Conservation (phyloP, 2,113 vertebrate genomes). For the Dolichallabes microphthalmus region DNA sequence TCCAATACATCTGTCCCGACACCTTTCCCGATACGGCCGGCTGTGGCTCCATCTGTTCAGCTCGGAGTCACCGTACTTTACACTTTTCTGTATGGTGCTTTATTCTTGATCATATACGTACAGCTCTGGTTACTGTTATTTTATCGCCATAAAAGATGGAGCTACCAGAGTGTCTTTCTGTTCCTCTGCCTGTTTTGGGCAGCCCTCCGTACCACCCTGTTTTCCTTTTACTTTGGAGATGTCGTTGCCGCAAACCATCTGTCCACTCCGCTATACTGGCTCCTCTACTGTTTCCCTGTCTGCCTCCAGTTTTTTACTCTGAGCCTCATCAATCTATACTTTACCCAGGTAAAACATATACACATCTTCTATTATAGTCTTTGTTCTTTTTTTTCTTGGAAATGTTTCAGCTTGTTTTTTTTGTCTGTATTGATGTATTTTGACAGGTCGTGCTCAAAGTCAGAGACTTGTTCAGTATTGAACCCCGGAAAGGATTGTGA, state of each 20-base stretch:
- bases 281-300: constrained; percentile 85
- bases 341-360: constrained; percentile 77
- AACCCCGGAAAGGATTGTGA: constrained; percentile 76
- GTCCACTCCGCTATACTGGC: constrained; percentile 76
- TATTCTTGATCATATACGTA: constrained; percentile 79
- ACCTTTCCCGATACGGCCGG: constrained; percentile 74
- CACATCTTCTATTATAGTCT: not conserved
- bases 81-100: constrained; percentile 74
- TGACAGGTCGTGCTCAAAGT: constrained; percentile 82
- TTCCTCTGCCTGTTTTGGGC: constrained; percentile 85
- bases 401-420: constrained; percentile 3
- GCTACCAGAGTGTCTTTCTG: constrained; percentile 84
- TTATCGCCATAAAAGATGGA: constrained; percentile 81
- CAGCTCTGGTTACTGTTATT: constrained; percentile 83
- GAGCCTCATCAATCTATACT: constrained; percentile 84
- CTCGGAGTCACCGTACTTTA: constrained; percentile 82
- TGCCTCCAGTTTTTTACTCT: constrained; percentile 88
- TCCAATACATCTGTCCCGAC: constrained; percentile 51
- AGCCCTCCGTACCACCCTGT: constrained; percentile 81
- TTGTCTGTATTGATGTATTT: constrained; percentile 2
- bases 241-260: constrained; percentile 79
- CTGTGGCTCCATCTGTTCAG: constrained; percentile 79
- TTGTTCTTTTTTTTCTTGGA: not conserved
- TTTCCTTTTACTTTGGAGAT: constrained; percentile 83
- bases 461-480: constrained; percentile 68